phyloP scores from a whole-genome alignment of 2,797 vertebrate genomes.

The Pelobates cultripes region DNA sequence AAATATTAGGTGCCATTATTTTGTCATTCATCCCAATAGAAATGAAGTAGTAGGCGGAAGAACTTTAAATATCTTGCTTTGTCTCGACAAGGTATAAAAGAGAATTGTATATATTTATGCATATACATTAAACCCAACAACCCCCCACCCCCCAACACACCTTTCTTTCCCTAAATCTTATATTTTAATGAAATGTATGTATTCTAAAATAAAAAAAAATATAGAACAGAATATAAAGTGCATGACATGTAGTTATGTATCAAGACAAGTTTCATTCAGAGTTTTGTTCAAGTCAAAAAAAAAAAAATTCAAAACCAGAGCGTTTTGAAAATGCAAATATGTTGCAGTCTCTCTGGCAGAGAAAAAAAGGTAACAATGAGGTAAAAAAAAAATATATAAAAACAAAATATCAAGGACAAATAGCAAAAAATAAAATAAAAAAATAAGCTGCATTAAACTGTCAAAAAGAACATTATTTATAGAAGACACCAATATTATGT shows the following conservation, averaged over 20 bases:
- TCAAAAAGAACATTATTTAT: neutral
- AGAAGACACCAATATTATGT: conserved; percentile 41
- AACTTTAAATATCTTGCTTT: conserved; percentile 37
- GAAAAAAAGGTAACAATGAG: conserved; percentile 19
- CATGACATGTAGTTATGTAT: conserved; percentile 51
- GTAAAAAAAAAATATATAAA: conserved; percentile 8
- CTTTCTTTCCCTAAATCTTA: conserved; percentile 39
- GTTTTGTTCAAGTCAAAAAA: conserved; percentile 50
- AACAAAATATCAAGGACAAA: conserved; percentile 1
- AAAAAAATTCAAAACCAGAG: conserved; percentile 5
- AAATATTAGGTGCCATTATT: conserved; percentile 9
- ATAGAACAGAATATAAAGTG: conserved; percentile 52
- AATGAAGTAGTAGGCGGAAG: conserved; percentile 36
- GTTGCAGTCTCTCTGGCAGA: conserved; percentile 7
- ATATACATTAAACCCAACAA: conserved; percentile 36
- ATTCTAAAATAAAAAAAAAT: conserved; percentile 19
- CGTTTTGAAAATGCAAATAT: neutral
- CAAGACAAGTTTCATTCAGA: conserved; percentile 29
- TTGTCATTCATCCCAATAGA: conserved; percentile 8
- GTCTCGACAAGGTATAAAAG: conserved; percentile 32
- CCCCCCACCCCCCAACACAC: neutral
- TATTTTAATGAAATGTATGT: conserved; percentile 49
- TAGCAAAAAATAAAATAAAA: neutral
- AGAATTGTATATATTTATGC: conserved; percentile 45
- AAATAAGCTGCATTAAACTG: conserved; percentile 9